A percentile compares a stretch with the other conserved stretches of the same genome.
Conservation (phyloP, 2,113 vertebrate species). For the Varanus salvator region DNA sequence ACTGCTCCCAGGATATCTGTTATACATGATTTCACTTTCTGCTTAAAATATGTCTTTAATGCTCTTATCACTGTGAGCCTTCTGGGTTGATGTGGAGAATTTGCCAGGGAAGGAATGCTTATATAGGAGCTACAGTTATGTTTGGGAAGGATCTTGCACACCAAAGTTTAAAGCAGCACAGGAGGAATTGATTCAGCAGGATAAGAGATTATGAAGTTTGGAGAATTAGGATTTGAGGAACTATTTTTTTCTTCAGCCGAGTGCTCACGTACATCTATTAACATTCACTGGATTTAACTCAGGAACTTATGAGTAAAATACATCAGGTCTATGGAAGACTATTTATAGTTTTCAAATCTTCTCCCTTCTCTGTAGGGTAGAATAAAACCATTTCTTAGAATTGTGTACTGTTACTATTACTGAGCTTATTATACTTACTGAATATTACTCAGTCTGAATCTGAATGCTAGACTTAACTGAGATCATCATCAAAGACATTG, state of each 20-base stretch:
- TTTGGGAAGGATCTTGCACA: conserved; percentile 66
- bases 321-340: background rate
- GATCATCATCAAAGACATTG: background rate
- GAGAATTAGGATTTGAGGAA: conserved; percentile 47
- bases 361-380: conserved; percentile 19
- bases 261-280: background rate
- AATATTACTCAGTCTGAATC: background rate
- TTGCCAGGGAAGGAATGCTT: conserved; percentile 54
- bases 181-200: conserved; percentile 38
- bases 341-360: conserved; percentile 29
- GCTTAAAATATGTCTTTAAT: conserved; percentile 65
- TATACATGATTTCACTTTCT: conserved; percentile 60
- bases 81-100: conserved; percentile 68
- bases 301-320: background rate
- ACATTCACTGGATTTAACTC: background rate
- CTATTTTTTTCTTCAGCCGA: conserved; percentile 51
- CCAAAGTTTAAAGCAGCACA: conserved; percentile 67
- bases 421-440: conserved; percentile 17
- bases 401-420: conserved; percentile 4
- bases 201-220: conserved; percentile 48
- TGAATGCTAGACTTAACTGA: background rate
- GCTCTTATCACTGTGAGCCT: conserved; percentile 73
- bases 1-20: conserved; percentile 47
- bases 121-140: conserved; percentile 61
- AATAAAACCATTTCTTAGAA: conserved; percentile 25